These are phyloP conservation scores for Urocynchramus pylzowi DNA, from an alignment of 2,113 vertebrate genomes.

Conservation along the genomic window DNA sequence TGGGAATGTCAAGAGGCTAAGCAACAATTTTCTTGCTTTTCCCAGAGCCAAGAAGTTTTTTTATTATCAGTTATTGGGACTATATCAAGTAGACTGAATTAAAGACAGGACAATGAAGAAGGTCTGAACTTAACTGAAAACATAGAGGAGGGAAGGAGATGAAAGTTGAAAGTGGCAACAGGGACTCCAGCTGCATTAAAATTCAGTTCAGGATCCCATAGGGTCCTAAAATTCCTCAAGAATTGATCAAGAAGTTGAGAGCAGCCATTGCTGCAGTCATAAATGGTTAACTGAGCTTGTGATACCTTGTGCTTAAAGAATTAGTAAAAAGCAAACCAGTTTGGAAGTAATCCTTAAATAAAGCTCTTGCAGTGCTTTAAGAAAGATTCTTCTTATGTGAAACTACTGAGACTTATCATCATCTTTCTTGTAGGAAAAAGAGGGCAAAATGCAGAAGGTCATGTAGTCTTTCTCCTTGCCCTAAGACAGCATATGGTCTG, in stretches of 20 bases:
- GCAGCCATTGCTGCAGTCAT: background rate
- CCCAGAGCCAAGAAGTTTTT: background rate
- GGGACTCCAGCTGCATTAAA: background rate
- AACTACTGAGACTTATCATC: background rate
- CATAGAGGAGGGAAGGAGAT: background rate
- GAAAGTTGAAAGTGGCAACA: background rate
- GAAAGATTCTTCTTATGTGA: background rate
- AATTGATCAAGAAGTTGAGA: background rate
- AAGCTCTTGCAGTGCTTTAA: background rate
- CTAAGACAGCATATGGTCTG: background rate
- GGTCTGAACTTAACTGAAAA: background rate
- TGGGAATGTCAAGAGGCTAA: background rate
- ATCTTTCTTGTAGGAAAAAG: background rate
- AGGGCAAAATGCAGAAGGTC: background rate
- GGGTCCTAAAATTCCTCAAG: background rate
- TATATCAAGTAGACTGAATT: background rate
- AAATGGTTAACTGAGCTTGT: background rate
- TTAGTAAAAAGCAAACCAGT: background rate
- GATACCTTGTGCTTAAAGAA: background rate
- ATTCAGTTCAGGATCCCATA: background rate
- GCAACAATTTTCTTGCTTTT: background rate
- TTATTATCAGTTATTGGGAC: background rate
- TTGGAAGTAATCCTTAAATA: background rate
- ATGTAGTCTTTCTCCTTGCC: background rate
- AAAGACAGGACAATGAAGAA: background rate